phyloP scores from a whole-genome alignment of 1,140 invertebrate genomes.

The Orussus abietinus region DNA sequence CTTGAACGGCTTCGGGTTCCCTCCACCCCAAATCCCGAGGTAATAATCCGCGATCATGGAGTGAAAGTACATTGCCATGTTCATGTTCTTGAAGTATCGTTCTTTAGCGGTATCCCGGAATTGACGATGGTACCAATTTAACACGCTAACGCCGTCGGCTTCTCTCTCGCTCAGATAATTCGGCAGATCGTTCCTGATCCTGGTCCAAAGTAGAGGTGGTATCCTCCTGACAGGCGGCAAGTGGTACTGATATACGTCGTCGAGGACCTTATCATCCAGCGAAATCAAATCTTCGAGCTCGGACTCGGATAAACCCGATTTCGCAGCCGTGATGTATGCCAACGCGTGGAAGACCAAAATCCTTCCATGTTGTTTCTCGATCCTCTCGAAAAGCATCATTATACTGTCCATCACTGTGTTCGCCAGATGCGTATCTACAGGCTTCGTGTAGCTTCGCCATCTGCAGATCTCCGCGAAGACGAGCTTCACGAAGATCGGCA shows the following conservation, averaged over 20 bases:
- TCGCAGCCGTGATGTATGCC: constrained; percentile 91
- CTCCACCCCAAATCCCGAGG: constrained; percentile 92
- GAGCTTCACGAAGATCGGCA: constrained; percentile 96
- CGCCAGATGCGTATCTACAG: constrained; percentile 85
- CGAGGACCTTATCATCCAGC: constrained; percentile 88
- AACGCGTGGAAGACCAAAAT: constrained; percentile 90
- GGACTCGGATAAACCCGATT: constrained; percentile 88
- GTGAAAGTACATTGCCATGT: constrained; percentile 94
- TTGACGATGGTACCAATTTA: constrained; percentile 97
- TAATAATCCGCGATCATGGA: constrained; percentile 98
- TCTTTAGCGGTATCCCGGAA: constrained; percentile 91
- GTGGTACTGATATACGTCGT: constrained; percentile 98
- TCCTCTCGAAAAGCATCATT: constrained; percentile 93
- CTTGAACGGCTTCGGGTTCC: constrained; percentile 91
- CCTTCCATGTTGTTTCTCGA: constrained; percentile 91
- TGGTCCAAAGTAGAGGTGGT: constrained; percentile 92
- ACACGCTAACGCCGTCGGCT: constrained; percentile 93
- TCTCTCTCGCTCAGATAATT: constrained; percentile 95
- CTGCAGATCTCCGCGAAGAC: constrained; percentile 94
- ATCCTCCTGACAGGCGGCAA: constrained; percentile 92
- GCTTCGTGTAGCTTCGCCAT: constrained; percentile 95
- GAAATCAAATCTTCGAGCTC: constrained; percentile 94
- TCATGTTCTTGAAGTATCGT: constrained; percentile 95
- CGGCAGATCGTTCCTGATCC: constrained; percentile 90
- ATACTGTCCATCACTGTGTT: constrained; percentile 97